Base-by-base conservation (phyloP, 2,888 invertebrate genomes). In the Hypselothyrea guttata region DNA sequence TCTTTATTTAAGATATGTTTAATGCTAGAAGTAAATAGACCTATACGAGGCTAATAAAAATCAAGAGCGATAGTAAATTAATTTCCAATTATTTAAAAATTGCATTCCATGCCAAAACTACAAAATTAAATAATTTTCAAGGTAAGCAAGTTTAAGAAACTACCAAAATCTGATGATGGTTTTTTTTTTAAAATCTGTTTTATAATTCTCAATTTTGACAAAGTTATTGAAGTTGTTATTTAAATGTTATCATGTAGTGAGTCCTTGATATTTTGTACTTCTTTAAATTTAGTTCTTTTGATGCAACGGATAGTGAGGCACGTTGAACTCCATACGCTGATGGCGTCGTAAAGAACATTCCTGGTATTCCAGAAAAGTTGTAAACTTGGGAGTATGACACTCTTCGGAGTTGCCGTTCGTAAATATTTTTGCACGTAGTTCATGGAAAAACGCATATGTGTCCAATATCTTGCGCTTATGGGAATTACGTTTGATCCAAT, bases 321-420 rank as follows among this genome's bases (percentile, higher is more conserved):
- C 8, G 2, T 31, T 33, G 0, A 22, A 18, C 12, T 75, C 75
- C 55, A 75, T 44, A 7, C 72, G 54, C 27, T 70, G 66, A 44
- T 78, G 34, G 7, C 79, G 79, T 0, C 35, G 37, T 4, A 75
- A 7, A 0, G 72, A 38, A 12, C 79, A 75, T 4, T 69, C 18
- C 11, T 62, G 71, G 48, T 40, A 75, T 0, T 15, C 4, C 9
- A n/a, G 31, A 57, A 60, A 70, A 1, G 51, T 34, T 0, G 1
- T 5, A 28, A 12, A 11, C 2, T 44, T 15, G 0, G 9, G 0
- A 0, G 4, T 11, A 30, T 75, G 75, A 8, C 75, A 75, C 11
- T 38, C 9, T 12, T 78, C 75, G 0, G 75, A 70, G 0, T 46
- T 4, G 7, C 15, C 67, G 0, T 35, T 12, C 0, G 1, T 1